Evolutionary conservation across 2,113 vertebrate genomes (phyloP).

Genomic region (Dryoscopus gambensis): DNA sequence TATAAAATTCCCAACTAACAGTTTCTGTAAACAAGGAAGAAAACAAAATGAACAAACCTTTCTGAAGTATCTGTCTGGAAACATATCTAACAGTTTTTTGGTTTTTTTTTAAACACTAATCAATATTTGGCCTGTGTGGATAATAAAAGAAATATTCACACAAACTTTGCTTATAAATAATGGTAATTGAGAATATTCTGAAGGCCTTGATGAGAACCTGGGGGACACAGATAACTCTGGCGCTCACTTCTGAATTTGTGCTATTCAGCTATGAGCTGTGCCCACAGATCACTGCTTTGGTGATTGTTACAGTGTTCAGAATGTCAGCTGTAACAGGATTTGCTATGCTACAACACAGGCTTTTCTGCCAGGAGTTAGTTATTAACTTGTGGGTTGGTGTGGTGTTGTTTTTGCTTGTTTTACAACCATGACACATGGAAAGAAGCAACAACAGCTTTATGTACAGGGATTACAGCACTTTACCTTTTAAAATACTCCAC

Average conservation of each 20-base stretch:
- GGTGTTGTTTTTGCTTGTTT: neutral
- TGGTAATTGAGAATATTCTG: neutral
- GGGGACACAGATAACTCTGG: neutral
- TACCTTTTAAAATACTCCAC: constrained; percentile 99
- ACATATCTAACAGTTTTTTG: neutral
- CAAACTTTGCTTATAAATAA: neutral
- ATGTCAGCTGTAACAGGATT: neutral
- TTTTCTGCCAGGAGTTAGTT: neutral
- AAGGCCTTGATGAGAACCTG: neutral
- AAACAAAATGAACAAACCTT: neutral
- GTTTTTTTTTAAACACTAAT: neutral
- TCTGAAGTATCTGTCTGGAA: neutral
- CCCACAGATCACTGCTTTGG: neutral
- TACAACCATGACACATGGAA: neutral
- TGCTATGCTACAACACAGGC: neutral
- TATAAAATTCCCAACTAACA: neutral
- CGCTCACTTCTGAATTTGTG: neutral
- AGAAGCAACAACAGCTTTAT: neutral
- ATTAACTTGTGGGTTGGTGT: neutral
- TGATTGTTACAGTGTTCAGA: neutral
- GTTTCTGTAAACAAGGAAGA: neutral
- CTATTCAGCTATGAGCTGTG: neutral
- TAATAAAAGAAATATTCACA: neutral
- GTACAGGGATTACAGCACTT: neutral
- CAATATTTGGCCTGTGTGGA: neutral